Conservation (phyloP, 1,140 invertebrate species). For the Polyergus mexicanus region DNA sequence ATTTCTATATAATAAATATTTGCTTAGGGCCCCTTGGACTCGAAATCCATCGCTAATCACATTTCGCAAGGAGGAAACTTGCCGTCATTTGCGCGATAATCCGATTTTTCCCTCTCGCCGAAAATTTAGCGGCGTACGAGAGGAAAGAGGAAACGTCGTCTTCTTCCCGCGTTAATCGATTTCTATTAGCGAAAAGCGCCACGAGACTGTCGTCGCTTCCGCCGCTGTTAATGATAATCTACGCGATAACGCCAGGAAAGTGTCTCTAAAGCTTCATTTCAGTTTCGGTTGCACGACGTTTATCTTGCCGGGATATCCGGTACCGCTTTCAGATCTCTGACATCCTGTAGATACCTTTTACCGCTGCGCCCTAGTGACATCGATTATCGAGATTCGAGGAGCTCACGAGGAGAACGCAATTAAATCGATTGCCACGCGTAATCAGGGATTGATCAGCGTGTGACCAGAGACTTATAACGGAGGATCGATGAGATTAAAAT, state of each 20-base stretch:
- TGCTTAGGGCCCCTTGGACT: not conserved
- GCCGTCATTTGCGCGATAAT: conserved; percentile 20
- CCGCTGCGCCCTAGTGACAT: not conserved
- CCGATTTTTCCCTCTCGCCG: conserved; percentile 53
- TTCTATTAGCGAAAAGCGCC: conserved; percentile 54
- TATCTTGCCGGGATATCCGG: conserved; percentile 38
- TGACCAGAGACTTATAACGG: not conserved
- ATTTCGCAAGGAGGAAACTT: not conserved
- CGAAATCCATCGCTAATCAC: conserved; percentile 2
- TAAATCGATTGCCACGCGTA: conserved; percentile 11
- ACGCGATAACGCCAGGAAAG: conserved; percentile 35
- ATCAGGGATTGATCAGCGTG: conserved; percentile 4
- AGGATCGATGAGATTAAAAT: not conserved
- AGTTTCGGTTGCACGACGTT: conserved; percentile 31
- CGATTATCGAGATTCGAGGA: conserved; percentile 18
- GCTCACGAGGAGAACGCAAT: not conserved
- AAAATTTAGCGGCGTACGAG: conserved; percentile 45
- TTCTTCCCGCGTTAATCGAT: conserved; percentile 45
- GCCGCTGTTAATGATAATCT: conserved; percentile 50
- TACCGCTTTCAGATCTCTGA: conserved; percentile 1
- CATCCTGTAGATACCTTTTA: conserved; percentile 4
- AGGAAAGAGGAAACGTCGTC: conserved; percentile 13
- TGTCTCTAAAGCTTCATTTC: conserved; percentile 44
- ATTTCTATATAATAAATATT: not conserved
- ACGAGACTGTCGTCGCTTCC: not conserved